Evolutionary conservation across 2,888 invertebrate genomes (phyloP), one percentile per base, ranked within the genome.

Genomic region (Ptilodon capucinus): DNA sequence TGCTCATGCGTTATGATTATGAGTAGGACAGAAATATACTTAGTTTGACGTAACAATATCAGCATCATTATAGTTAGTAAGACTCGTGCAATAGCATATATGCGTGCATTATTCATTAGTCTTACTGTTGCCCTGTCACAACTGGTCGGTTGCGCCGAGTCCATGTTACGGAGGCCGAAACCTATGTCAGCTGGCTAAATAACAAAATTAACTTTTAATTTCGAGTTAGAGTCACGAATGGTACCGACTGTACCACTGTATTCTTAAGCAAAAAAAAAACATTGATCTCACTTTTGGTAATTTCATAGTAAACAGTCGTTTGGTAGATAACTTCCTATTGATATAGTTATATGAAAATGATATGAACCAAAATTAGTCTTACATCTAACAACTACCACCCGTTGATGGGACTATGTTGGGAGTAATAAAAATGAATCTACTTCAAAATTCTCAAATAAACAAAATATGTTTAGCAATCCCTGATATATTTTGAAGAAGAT

Each of bases 91-190:
- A 55, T 60, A 58, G 61, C 59, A 62, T 54, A 51, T 70, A 57
- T 63, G 76, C 82, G 83, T 86, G 86, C 86, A 78, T 73, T 71
- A 61, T 71, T 58, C 58, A 68, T 78, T 72, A 75, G 71, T 78
- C 90, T 90, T 91, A 90, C 90, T 82, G 84, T 66, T 71, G 80
- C 82, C 72, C 85, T 76, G 79, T 89, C 89, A 74, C 79, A 79
- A 84, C 76, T 79, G 76, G 79, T 75, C 67, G 81, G 71, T 79
- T 84, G 86, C 68, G 82, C 72, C 46, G 82, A 60, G 69, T 90
- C 90, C 87, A 90, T 67, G 79, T 85, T 86, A 76, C 81, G 81
- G 40, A 90, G 87, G 68, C 86, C 86, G 78, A 86, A 82, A 74
- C 81, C 84, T 79, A 86, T 76, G 68, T 90, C 89, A 68, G 81